Evolutionary conservation across 2,888 invertebrate genomes (phyloP), one percentile per base, ranked within the genome.

Genomic region (Caenorhabditis becei): DNA sequence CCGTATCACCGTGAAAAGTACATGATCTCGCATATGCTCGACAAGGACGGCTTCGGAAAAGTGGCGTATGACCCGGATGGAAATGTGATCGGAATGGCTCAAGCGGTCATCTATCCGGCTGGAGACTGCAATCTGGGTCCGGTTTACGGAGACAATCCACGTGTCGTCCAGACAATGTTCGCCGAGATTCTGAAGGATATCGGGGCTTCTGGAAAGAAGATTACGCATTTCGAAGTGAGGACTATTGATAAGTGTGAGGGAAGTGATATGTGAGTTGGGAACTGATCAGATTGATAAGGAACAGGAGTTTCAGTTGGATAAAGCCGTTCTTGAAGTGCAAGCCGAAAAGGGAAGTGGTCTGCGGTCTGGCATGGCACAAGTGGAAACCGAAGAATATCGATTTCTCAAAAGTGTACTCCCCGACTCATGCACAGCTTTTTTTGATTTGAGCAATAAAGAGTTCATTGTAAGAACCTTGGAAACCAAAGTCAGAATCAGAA

Each of bases 71-170:
- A 62, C 54, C 16, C 54, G 10, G 35, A 54, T 23, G 63, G 63
- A 49, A 65, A 63, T 14, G 63, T 72, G 32, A 18, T 28, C 32
- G 72, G 72, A 32, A 63, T 71, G n/a, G 71, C 53, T 20, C 71
- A 71, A 23, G 44, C 62, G 1, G 62, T 71, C 5, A 63, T 71
- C 32, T 71, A 71, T 63, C 61, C 61, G 16, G 3, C 11, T 8
- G 61, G 61, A 2, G 74, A 74, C 20, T 74, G 74, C 51, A 65
- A 65, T 47, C 18, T 65, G 3, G 74, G 74, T 23, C 74, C 74
- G 1, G 3, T 74, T 8, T 74, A 74, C 65, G 74, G 58, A 0
- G 74, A 74, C 4, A 54, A 63, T 28, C 56, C 63, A 37, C 65
- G 65, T 56, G 51, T 65, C 18, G 74, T 51, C 0, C 74, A 74